These are phyloP conservation scores for Botrylloides violaceus DNA, from an alignment of 23 tunicate genomes.

Conservation along the genomic window DNA sequence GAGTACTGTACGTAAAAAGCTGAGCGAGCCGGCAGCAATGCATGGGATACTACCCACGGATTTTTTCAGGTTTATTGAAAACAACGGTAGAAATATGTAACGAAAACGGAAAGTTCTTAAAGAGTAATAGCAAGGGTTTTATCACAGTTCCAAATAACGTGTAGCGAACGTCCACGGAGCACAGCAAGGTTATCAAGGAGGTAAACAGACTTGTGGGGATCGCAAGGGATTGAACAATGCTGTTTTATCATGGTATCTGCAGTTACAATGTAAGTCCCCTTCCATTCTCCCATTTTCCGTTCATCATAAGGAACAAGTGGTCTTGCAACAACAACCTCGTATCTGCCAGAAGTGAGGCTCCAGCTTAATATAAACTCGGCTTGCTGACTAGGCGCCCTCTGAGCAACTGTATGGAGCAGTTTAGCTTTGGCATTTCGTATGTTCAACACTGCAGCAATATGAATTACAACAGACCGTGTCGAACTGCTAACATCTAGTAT, in stretches of 20 bases:
- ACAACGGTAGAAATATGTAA: too few relatives aligned
- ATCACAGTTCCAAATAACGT: constrained; percentile 53
- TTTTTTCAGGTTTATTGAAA: too few relatives aligned
- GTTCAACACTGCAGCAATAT: constrained; percentile 54
- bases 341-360: constrained; percentile 82
- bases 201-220: constrained; percentile 32
- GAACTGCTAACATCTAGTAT: constrained; percentile 59
- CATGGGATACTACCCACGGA: too few relatives aligned
- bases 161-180: constrained; percentile 42
- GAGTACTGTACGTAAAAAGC: too few relatives aligned
- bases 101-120: too few relatives aligned
- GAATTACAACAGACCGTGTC: constrained; percentile 59
- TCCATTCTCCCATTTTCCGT: constrained; percentile 42
- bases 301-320: constrained; percentile 46
- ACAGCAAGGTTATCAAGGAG: constrained; percentile 47
- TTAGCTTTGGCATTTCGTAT: constrained; percentile 1
- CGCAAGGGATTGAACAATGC: constrained; percentile 37
- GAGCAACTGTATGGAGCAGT: neutral
- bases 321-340: constrained; percentile 72
- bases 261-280: constrained; percentile 33
- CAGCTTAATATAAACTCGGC: constrained; percentile 72
- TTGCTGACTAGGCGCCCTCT: constrained; percentile 28
- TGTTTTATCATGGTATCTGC: constrained; percentile 17
- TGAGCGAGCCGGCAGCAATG: too few relatives aligned
- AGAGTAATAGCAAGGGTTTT: constrained; percentile 49